A percentile compares a stretch with the other conserved stretches of the same genome.
phyloP scores from a whole-genome alignment of 35 echinoderm and acorn worm species.

The Amphiura filiformis region DNA sequence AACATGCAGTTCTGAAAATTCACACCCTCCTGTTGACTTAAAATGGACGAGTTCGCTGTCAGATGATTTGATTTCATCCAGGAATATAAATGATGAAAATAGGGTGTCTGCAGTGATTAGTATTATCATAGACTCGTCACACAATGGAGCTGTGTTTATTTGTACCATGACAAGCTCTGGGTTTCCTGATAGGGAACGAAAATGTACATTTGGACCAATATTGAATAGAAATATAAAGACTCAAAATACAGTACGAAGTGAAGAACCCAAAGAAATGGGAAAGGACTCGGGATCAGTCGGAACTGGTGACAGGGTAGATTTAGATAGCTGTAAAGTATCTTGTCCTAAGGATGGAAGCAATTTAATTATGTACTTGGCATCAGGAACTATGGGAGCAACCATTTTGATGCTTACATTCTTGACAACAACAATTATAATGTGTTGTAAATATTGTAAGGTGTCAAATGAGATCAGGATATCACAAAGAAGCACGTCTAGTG shows the following conservation, averaged over 20 bases:
- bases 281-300: too few relatives aligned
- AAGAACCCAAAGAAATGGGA: too few relatives aligned
- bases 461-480: background rate
- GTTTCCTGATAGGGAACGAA: background rate
- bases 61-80: too few relatives aligned
- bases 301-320: too few relatives aligned
- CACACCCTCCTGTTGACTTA: too few relatives aligned
- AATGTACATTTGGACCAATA: background rate
- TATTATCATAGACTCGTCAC: background rate
- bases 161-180: background rate
- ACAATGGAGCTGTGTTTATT: background rate
- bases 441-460: background rate
- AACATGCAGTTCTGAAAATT: too few relatives aligned
- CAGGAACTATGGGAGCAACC: background rate
- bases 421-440: background rate
- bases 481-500: background rate
- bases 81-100: too few relatives aligned
- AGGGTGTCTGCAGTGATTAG: too few relatives aligned
- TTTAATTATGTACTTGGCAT: background rate
- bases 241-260: too few relatives aligned
- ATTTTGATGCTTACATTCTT: background rate
- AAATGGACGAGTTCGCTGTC: too few relatives aligned
- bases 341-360: background rate
- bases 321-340: background rate
- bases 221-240: too few relatives aligned